Base-by-base conservation (phyloP, 2,888 invertebrate genomes). In the Apotomis betuletana region DNA sequence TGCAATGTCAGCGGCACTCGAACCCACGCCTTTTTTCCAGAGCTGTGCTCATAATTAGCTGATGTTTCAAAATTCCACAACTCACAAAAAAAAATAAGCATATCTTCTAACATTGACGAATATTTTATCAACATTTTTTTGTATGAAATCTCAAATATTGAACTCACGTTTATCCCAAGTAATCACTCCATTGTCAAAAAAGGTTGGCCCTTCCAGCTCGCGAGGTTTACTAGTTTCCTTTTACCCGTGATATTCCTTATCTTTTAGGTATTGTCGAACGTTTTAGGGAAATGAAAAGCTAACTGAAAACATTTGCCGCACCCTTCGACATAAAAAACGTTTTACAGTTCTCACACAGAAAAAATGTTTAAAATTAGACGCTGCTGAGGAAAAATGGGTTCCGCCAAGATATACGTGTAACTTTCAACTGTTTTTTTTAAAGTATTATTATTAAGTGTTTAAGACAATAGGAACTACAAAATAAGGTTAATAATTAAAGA, bases 261-360 rank as follows among this genome's bases (percentile, higher is more conserved):
- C 72, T 72, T 36, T 72, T 72, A 46, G 62, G 63, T 68, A 68
- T 72, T 72, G 67, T 72, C 57, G 67, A 72, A 63, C 72, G 44
- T 72, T 72, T 72, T 63, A 68, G 57, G 67, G 68, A 63, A 72
- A 72, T 72, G 72, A 68, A 68, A 68, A 63, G 67, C 62, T 63
- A 59, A 62, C 72, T 58, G 67, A 63, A 72, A 72, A 63, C 52
- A 72, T 72, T 63, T 67, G 62, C 57, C 72, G 63, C 72, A 68
- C 72, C 59, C 59, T 64, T 59, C 59, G 61, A 38, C 72, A 63
- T 72, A 72, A 72, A 72, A 70, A 46, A 63, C 67, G 68, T 72
- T 67, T 68, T 68, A 72, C 67, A 63, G 63, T 62, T 67, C 61
- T 71, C 71, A 67, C 44, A 51, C 57, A 61, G 49, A 67, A 65